Evolutionary conservation across 35 echinoderm and acorn worm species (phyloP).

Genomic region (Anneissia japonica): DNA sequence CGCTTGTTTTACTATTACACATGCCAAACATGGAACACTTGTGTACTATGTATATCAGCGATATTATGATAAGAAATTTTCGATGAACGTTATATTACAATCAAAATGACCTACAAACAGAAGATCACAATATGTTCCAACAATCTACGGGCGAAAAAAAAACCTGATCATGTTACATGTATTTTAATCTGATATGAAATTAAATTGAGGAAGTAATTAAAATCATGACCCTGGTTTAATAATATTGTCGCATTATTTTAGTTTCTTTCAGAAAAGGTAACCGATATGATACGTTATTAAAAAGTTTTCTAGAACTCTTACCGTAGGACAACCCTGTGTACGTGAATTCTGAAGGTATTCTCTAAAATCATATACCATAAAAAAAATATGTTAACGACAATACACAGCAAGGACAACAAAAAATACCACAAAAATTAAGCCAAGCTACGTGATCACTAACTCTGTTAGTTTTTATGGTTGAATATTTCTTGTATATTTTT

Average conservation of each 20-base stretch:
- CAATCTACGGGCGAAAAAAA: neutral
- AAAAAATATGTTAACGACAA: neutral
- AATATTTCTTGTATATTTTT: neutral
- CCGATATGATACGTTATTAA: neutral
- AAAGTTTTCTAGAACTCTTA: neutral
- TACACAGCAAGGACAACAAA: no score
- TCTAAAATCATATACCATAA: neutral
- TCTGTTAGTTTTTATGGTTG: neutral
- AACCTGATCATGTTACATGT: neutral
- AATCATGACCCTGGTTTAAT: neutral
- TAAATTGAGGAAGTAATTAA: neutral
- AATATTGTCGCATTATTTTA: neutral
- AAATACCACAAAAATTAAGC: no score
- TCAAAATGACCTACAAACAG: neutral
- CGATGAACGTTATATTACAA: neutral
- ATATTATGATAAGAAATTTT: neutral
- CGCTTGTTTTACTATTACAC: neutral
- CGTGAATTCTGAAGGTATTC: no score
- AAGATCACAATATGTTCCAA: neutral
- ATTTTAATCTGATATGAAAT: neutral
- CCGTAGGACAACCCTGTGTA: no score
- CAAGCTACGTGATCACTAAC: no score
- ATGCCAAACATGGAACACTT: neutral
- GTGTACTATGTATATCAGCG: neutral
- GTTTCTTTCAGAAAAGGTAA: neutral